Conservation (phyloP, 2,797 vertebrate genomes). For the Petrocephalus sullivani region DNA sequence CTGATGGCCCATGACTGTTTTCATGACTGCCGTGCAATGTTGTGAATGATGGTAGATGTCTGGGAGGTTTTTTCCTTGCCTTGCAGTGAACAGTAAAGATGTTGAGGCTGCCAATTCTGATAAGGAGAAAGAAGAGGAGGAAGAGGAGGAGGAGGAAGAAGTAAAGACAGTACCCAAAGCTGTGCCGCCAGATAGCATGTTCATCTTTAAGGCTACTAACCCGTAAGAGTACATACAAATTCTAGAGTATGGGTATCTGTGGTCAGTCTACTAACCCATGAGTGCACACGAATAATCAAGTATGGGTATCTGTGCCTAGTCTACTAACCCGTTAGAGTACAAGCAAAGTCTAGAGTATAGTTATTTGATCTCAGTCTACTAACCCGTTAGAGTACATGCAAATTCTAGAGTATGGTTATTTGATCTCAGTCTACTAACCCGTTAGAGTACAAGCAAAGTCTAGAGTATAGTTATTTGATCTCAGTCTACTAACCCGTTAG, state of each 20-base stretch:
- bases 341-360: not conserved
- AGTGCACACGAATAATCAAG: not conserved
- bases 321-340: conserved; percentile 86
- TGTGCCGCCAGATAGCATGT: conserved; percentile 91
- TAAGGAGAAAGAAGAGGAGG: conserved; percentile 40
- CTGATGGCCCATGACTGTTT: not conserved
- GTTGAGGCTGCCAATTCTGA: conserved; percentile 74
- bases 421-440: conserved; percentile 71
- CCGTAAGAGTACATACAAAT: conserved; percentile 69
- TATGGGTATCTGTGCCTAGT: not conserved
- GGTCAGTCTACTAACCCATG: conserved; percentile 79
- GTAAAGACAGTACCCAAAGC: conserved; percentile 66
- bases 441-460: conserved; percentile 60
- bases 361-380: conserved; percentile 47
- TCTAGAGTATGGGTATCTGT: not conserved
- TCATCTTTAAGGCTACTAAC: conserved; percentile 95
- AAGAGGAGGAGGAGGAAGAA: conserved; percentile 51
- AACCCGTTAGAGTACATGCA: conserved; percentile 79
- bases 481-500: conserved; percentile 86
- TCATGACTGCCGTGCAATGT: not conserved
- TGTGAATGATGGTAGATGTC: not conserved
- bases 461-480: not conserved
- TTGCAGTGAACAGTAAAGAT: conserved; percentile 76
- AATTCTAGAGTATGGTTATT: not conserved
- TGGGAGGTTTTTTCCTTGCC: not conserved